Base-by-base conservation (phyloP, 2,888 invertebrate species). In the Platynereis dumerilii region DNA sequence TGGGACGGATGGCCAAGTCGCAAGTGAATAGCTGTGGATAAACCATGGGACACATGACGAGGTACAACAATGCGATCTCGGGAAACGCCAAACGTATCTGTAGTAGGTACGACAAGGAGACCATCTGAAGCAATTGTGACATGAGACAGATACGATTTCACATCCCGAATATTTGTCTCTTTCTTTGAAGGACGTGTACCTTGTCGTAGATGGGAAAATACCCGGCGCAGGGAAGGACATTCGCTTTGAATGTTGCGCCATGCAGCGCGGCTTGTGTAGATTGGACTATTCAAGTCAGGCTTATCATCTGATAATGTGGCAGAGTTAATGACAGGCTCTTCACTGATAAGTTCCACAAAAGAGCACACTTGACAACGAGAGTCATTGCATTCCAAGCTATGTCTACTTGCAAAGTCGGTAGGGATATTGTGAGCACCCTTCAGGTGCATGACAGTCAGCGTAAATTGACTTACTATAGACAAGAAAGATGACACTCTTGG, bases 331-430 rank as follows among this genome's bases (percentile, higher is more conserved):
- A 48, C 48, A 22, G 48, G 22, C n/a, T 48, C 48, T 12, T 12
- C 48, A 5, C 3, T 48, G 10, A n/a, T 5, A 5, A 7, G 34
- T 20, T n/a, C 48, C 5, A 48, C 48, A 48, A 48, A 48, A 10
- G 48, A 48, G 48, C 48, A 48, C 48, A 48, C 48, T n/a, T 48
- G 48, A 22, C 48, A 48, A 48, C 22, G n/a, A 48, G n/a, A n/a
- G 22, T n/a, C 48, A n/a, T n/a, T 22, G 22, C 48, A 48, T 20
- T 48, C 48, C n/a, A 22, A n/a, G n/a, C 20, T 5, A n/a, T 48
- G n/a, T 5, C 48, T 5, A n/a, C 48, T 20, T 5, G 48, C 48
- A n/a, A 42, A 48, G 22, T 48, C 48, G 17, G 48, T 20, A 3
- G 48, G 48, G 20, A 48, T n/a, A 48, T 48, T 48, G 22, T n/a